Conservation (phyloP, 1,140 invertebrate genomes). For the Aphaenogaster rudis region DNA sequence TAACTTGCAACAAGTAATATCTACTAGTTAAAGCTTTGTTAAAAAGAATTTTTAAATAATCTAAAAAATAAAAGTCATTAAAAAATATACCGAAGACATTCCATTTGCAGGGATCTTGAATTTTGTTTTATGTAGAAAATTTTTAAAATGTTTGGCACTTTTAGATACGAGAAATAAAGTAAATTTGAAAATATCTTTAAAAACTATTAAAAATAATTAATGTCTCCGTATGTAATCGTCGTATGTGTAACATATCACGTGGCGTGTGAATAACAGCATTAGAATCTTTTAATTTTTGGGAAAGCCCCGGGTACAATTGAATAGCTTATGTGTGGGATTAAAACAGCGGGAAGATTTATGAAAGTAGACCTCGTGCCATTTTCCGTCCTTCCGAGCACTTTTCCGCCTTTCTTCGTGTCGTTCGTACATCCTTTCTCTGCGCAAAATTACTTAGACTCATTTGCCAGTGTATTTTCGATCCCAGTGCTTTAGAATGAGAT, state of each 20-base stretch:
- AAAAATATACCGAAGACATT: background rate
- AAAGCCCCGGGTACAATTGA: conserved; percentile 64
- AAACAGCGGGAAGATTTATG: conserved; percentile 68
- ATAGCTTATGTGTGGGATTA: conserved; percentile 67
- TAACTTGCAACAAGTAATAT: conserved; percentile 9
- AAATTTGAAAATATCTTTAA: conserved; percentile 29
- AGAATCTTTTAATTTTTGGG: conserved; percentile 71
- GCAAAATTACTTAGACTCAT: conserved; percentile 20
- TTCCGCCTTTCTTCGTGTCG: background rate
- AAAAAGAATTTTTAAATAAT: conserved; percentile 1
- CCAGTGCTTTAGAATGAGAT: background rate
- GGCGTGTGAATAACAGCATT: conserved; percentile 13
- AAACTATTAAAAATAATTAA: background rate
- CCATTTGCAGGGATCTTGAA: background rate
- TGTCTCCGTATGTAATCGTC: background rate
- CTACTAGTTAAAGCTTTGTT: background rate
- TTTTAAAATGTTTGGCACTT: background rate
- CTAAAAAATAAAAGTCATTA: background rate
- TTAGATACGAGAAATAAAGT: background rate
- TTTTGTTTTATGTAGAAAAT: background rate
- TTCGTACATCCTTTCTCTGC: background rate
- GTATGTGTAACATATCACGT: conserved; percentile 16
- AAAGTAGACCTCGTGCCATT: conserved; percentile 43
- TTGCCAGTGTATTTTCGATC: conserved; percentile 13
- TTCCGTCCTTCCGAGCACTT: conserved; percentile 4